These are phyloP conservation scores for Etheostoma spectabile DNA, from an alignment of 2,113 vertebrate genomes.

Conservation along the genomic window DNA sequence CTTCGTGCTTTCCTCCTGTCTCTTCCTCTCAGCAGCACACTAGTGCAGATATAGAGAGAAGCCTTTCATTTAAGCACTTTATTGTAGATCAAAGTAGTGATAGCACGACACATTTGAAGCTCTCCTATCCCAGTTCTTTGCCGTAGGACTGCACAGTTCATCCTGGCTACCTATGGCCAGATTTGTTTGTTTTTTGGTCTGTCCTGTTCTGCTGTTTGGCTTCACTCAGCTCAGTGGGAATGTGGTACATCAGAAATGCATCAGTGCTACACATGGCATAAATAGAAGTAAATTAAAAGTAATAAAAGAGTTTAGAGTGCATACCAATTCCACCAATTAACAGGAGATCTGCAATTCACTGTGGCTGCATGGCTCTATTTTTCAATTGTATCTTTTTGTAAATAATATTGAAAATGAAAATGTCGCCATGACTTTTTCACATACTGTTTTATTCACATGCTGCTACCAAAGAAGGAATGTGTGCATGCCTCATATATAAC, in stretches of 20 bases:
- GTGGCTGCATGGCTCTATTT: neutral
- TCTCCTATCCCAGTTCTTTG: neutral
- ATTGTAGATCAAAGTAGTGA: slow-evolving; percentile 40
- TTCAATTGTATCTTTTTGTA: neutral
- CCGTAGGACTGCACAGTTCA: slow-evolving; percentile 12
- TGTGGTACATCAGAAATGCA: slow-evolving; percentile 4
- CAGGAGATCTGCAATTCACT: neutral
- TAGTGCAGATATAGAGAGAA: slow-evolving; percentile 23
- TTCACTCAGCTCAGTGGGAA: slow-evolving; percentile 9
- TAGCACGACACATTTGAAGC: slow-evolving; percentile 34
- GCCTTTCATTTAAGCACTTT: slow-evolving; percentile 27
- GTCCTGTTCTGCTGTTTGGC: slow-evolving; percentile 2
- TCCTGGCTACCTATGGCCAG: neutral
- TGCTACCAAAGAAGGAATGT: neutral
- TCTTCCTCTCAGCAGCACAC: slow-evolving; percentile 18
- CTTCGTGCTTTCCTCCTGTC: slow-evolving; percentile 24
- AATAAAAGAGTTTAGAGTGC: neutral
- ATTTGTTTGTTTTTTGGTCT: neutral
- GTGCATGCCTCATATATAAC: neutral
- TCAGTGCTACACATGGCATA: neutral
- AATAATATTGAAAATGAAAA: neutral
- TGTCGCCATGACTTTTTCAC: neutral
- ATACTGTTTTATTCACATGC: neutral
- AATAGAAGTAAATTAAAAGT: slow-evolving; percentile 1
- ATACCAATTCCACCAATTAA: neutral